These are phyloP conservation scores for Mus spretus DNA, from an alignment of 2,797 vertebrate genomes.

Conservation along the genomic window DNA sequence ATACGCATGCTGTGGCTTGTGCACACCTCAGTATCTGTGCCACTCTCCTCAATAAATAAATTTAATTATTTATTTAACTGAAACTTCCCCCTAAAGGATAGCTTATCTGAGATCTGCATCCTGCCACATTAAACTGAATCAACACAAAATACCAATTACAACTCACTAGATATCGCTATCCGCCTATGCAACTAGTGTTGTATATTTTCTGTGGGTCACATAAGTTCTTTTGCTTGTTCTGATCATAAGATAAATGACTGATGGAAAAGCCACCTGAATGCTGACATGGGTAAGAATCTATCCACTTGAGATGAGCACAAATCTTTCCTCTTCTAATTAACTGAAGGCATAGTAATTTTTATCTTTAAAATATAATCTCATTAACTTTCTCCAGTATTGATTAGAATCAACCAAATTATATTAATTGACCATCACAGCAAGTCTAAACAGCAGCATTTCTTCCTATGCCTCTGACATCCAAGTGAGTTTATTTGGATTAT, in stretches of 20 bases:
- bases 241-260: conserved; percentile 71
- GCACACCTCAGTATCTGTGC: background rate
- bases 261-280: conserved; percentile 55
- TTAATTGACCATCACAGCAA: conserved; percentile 82
- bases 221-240: conserved; percentile 28
- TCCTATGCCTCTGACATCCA: conserved; percentile 65
- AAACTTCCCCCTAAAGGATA: background rate
- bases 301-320: conserved; percentile 45
- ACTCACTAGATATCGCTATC: conserved; percentile 64
- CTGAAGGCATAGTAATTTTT: conserved; percentile 28
- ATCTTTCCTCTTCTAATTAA: conserved; percentile 55
- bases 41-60: background rate
- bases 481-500: conserved; percentile 78
- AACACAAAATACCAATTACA: conserved; percentile 39
- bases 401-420: conserved; percentile 83
- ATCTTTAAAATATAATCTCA: conserved; percentile 80
- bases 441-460: conserved; percentile 78
- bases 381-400: conserved; percentile 85
- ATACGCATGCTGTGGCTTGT: background rate
- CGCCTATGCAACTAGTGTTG: background rate
- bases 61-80: background rate
- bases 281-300: conserved; percentile 50
- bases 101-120: background rate
- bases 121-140: background rate
- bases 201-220: background rate